Base-by-base conservation (phyloP, 2,888 invertebrate species). In the Drosophila cognata region DNA sequence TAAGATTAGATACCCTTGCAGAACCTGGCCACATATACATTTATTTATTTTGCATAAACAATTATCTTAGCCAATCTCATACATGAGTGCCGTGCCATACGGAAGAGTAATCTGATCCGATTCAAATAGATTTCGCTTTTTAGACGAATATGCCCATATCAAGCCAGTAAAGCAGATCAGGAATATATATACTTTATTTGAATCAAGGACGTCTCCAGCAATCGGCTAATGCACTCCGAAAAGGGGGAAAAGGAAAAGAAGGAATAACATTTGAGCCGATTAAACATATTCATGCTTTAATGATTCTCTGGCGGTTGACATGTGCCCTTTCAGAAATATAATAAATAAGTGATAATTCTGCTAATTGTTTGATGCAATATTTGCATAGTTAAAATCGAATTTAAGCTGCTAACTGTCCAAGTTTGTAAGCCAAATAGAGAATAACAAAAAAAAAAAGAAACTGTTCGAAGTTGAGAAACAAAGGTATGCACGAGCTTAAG, bases 341-440 rank as follows among this genome's bases (percentile, higher is more conserved):
- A 82, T 81, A 84, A 69, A 67, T 56, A 82, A 68, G 71, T 71
- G 90, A 81, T 88, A 86, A 88, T 74, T 61, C 62, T 73, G 81
- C 84, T 91, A 91, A 89, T 90, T 68, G 76, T 65, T 71, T 71
- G 58, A 33, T 46, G 53, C 78, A 89, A 91, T 81, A 81, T 91
- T 86, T 86, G 77, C 68, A 56, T 73, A 74, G 78, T 73, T 85
- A 76, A 86, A 91, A 86, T 77, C 84, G 77, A 81, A 88, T 84
- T 79, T 86, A 55, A 74, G 77, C 74, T 73, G 77, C 77, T 82
- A 76, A 83, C 88, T 88, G 79, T 81, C 63, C 59, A 79, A 62
- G 61, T 57, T 63, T 74, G 51, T 43, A 58, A 67, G 53, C 25
- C 50, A 64, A 71, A 53, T 70, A 60, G 21, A 63, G 69, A 41